Conservation (phyloP, 1,140 invertebrate genomes). For the Orius insidiosus region DNA sequence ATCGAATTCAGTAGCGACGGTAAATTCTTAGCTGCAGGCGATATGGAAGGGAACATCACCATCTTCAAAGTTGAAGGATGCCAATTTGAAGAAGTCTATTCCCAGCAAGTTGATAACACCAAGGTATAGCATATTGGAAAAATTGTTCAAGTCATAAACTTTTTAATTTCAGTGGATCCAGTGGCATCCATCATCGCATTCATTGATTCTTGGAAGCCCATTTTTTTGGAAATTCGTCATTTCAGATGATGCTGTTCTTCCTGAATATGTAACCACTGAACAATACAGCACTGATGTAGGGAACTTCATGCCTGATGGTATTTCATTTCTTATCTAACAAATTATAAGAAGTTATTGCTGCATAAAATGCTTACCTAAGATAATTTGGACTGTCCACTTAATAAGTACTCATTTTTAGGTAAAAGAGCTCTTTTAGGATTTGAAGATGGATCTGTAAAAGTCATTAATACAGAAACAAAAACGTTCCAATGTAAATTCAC, state of each 20-base stretch:
- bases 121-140: no score
- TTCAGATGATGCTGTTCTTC: not conserved
- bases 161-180: slow-evolving; percentile 3
- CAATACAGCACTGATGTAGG: slow-evolving; percentile 1
- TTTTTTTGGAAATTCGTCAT: no score
- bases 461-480: slow-evolving; percentile 1
- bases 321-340: not conserved
- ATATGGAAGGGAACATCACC: not conserved
- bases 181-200: slow-evolving; percentile 5
- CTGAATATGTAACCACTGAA: not conserved
- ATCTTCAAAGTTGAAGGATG: not conserved
- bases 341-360: not conserved
- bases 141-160: no score
- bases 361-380: not conserved
- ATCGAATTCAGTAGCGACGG: slow-evolving; percentile 5
- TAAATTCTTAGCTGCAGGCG: not conserved
- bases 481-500: not conserved
- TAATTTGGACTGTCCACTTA: not conserved
- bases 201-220: slow-evolving; percentile 1
- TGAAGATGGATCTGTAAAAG: slow-evolving; percentile 4
- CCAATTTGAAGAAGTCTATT: no score
- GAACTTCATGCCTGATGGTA: slow-evolving; percentile 7
- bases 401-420: not conserved
- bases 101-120: no score
- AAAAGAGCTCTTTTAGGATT: slow-evolving; percentile 3